Evolutionary conservation across 2,797 vertebrate species (phyloP).

Genomic region (Crenuchus spilurus): DNA sequence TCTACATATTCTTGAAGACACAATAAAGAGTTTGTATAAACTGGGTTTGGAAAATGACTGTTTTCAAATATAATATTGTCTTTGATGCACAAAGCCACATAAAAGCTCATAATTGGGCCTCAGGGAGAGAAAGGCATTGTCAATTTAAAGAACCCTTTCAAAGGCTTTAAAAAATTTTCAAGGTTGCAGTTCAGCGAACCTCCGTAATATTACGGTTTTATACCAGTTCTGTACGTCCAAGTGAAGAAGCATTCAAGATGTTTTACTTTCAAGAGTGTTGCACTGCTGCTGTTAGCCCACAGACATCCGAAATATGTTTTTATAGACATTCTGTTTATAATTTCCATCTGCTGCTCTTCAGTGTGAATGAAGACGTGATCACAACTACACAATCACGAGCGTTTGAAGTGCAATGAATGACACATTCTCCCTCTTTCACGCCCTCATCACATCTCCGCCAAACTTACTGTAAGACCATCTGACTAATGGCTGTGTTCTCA

Average conservation of each 20-base stretch:
- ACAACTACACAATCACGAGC: constrained; percentile 25
- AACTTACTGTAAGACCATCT: constrained; percentile 40
- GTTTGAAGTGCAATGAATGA: constrained; percentile 43
- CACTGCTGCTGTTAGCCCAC: not conserved
- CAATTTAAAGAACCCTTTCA: not conserved
- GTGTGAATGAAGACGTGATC: constrained; percentile 3
- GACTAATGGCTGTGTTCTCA: constrained; percentile 48
- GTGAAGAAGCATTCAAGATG: not conserved
- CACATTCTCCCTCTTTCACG: constrained; percentile 42
- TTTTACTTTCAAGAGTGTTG: not conserved
- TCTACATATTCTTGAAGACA: too few relatives aligned
- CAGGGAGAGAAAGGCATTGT: too few relatives aligned
- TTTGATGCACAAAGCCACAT: too few relatives aligned
- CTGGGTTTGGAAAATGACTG: too few relatives aligned
- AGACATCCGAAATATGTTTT: not conserved
- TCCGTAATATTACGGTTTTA: too few relatives aligned
- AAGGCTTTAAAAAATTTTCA: not conserved
- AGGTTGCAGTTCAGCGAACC: too few relatives aligned
- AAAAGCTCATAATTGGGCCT: too few relatives aligned
- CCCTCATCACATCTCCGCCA: constrained; percentile 28
- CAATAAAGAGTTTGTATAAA: too few relatives aligned
- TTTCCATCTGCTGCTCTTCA: constrained; percentile 18
- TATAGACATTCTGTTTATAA: constrained; percentile 6
- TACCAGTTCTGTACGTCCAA: not conserved
- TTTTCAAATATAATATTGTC: too few relatives aligned